A percentile compares a stretch with the other conserved stretches of the same genome.
phyloP scores from a whole-genome alignment of 2,888 invertebrate species.

The Acanthosepion esculentum region DNA sequence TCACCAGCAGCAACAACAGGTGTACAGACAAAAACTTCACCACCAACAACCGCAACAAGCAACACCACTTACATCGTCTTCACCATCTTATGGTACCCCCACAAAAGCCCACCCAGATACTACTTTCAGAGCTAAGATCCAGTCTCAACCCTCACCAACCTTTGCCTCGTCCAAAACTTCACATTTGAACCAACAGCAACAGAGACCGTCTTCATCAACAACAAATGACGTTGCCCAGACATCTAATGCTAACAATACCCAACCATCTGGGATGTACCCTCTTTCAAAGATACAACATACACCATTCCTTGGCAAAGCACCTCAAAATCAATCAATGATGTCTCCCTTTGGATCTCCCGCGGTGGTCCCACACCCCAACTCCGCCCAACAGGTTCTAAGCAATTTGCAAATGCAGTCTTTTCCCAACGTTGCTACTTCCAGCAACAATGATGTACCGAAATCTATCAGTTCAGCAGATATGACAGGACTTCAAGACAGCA shows the following conservation, averaged over 20 bases:
- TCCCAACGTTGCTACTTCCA: neutral
- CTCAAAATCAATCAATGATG: neutral
- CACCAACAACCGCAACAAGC: neutral
- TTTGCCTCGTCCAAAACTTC: conserved; percentile 10
- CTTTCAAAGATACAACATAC: neutral
- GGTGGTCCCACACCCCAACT: neutral
- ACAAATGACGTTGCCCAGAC: neutral
- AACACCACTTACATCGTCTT: neutral
- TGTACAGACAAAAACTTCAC: neutral
- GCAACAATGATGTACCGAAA: neutral
- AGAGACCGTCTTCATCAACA: neutral
- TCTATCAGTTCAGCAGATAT: neutral
- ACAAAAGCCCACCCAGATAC: neutral
- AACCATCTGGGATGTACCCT: neutral
- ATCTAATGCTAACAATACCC: neutral
- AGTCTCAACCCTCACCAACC: neutral
- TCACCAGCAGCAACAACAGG: neutral
- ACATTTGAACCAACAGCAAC: neutral
- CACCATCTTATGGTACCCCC: neutral
- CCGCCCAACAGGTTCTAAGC: neutral
- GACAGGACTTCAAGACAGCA: neutral
- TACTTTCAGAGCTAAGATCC: neutral
- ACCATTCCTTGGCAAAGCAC: neutral
- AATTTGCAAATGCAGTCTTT: neutral
- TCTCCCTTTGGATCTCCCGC: neutral